These are phyloP conservation scores for Lagodon rhomboides DNA, from an alignment of 2,797 vertebrate genomes.

Conservation along the genomic window DNA sequence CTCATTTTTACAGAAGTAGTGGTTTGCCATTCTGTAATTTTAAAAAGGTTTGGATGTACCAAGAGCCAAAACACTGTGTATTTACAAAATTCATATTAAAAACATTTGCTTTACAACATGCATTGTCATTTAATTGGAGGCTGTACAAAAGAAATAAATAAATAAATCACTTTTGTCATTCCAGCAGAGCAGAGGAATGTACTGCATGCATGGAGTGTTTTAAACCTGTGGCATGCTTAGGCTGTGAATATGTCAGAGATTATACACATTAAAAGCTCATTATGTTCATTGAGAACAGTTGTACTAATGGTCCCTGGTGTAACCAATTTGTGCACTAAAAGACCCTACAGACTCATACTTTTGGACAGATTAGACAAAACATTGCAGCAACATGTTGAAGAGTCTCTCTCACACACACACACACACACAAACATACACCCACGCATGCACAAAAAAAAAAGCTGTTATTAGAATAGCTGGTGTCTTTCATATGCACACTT, in stretches of 20 bases:
- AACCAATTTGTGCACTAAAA: slow-evolving; percentile 65
- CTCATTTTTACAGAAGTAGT: slow-evolving; percentile 59
- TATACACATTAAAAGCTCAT: slow-evolving; percentile 67
- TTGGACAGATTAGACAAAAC: slow-evolving; percentile 52
- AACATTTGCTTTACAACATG: slow-evolving; percentile 69
- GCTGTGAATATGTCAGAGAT: slow-evolving; percentile 50
- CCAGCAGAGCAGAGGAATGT: slow-evolving; percentile 60
- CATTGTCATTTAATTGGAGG: slow-evolving; percentile 66
- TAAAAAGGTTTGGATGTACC: slow-evolving; percentile 52
- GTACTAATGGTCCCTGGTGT: slow-evolving; percentile 67
- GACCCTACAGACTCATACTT: slow-evolving; percentile 53
- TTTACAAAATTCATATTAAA: slow-evolving; percentile 68
- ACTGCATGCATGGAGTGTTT: slow-evolving; percentile 76
- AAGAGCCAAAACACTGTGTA: slow-evolving; percentile 60
- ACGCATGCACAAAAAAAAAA: slow-evolving; percentile 4
- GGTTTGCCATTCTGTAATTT: slow-evolving; percentile 64
- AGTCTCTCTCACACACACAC: slow-evolving; percentile 51
- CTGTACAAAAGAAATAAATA: slow-evolving; percentile 79
- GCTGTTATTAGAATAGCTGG: slow-evolving; percentile 73
- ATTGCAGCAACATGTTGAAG: slow-evolving; percentile 59
- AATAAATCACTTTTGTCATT: slow-evolving; percentile 68
- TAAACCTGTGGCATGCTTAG: slow-evolving; percentile 60
- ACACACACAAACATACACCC: neutral
- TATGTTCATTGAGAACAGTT: slow-evolving; percentile 56
- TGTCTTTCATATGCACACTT: slow-evolving; percentile 69